These are phyloP conservation scores for Drosophila greeni DNA, from an alignment of 2,888 invertebrate species.

Conservation along the genomic window DNA sequence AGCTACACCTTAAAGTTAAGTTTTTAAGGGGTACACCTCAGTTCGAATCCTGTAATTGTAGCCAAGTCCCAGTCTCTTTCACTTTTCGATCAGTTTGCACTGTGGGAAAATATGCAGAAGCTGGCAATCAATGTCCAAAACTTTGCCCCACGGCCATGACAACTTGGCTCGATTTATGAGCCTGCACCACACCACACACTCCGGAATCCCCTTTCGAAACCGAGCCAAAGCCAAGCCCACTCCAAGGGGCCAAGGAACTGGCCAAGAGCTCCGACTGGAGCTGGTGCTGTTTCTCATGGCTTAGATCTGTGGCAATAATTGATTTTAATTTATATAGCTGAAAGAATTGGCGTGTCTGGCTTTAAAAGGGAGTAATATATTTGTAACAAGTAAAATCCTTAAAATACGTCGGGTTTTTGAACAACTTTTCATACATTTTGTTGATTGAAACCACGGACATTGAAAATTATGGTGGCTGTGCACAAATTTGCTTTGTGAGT, in stretches of 20 bases:
- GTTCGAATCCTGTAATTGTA: slow-evolving; percentile 9
- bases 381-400: not conserved
- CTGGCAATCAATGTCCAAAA: slow-evolving; percentile 73
- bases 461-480: no score
- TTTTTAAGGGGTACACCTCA: slow-evolving; percentile 1
- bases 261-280: slow-evolving; percentile 1
- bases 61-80: slow-evolving; percentile 54
- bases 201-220: slow-evolving; percentile 23
- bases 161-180: slow-evolving; percentile 68
- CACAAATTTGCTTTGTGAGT: not conserved
- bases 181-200: slow-evolving; percentile 42
- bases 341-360: slow-evolving; percentile 9
- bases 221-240: slow-evolving; percentile 21
- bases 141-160: slow-evolving; percentile 62
- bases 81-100: slow-evolving; percentile 63
- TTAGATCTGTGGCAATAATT: slow-evolving; percentile 69
- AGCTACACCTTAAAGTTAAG: not conserved
- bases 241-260: slow-evolving; percentile 17
- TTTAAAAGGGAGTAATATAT: slow-evolving; percentile 10
- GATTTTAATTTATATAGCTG: slow-evolving; percentile 66
- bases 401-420: not conserved
- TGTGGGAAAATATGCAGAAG: slow-evolving; percentile 73
- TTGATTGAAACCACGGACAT: not conserved
- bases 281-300: slow-evolving; percentile 59
- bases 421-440: not conserved